These are phyloP conservation scores for Mustela nigripes DNA, from an alignment of 2,113 vertebrate species.

Conservation along the genomic window DNA sequence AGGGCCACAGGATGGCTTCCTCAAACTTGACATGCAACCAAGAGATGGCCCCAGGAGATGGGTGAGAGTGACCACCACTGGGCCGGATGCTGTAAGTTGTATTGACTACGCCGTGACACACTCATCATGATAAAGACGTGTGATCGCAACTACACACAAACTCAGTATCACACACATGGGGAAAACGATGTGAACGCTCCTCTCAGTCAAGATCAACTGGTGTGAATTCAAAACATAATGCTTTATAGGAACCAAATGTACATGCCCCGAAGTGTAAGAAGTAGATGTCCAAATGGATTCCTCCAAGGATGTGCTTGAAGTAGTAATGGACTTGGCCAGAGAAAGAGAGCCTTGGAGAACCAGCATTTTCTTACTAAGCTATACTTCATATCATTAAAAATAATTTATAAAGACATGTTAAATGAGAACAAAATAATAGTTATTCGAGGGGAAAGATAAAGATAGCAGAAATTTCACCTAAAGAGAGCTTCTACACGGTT, in stretches of 20 bases:
- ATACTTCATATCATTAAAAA: slow-evolving; percentile 58
- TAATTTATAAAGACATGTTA: slow-evolving; percentile 69
- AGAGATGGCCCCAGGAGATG: background rate
- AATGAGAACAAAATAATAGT: slow-evolving; percentile 55
- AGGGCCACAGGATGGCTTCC: background rate
- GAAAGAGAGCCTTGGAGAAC: slow-evolving; percentile 34
- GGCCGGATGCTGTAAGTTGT: background rate
- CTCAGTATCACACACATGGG: background rate
- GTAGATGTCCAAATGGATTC: background rate
- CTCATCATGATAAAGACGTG: background rate
- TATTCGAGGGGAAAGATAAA: slow-evolving; percentile 30
- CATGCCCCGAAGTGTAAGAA: slow-evolving; percentile 4
- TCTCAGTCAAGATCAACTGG: background rate
- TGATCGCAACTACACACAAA: background rate
- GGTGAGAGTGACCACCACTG: accelerated
- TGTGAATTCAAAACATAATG: background rate
- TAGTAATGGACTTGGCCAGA: slow-evolving; percentile 49
- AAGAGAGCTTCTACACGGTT: background rate
- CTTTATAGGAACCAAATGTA: slow-evolving; percentile 35
- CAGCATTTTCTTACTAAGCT: slow-evolving; percentile 56
- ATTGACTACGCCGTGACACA: background rate
- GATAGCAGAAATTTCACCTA: background rate
- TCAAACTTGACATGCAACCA: background rate
- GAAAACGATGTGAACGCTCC: background rate
- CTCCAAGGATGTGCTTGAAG: background rate